These are phyloP conservation scores for Sisor rabdophorus DNA, from an alignment of 2,113 vertebrate species.

Conservation along the genomic window DNA sequence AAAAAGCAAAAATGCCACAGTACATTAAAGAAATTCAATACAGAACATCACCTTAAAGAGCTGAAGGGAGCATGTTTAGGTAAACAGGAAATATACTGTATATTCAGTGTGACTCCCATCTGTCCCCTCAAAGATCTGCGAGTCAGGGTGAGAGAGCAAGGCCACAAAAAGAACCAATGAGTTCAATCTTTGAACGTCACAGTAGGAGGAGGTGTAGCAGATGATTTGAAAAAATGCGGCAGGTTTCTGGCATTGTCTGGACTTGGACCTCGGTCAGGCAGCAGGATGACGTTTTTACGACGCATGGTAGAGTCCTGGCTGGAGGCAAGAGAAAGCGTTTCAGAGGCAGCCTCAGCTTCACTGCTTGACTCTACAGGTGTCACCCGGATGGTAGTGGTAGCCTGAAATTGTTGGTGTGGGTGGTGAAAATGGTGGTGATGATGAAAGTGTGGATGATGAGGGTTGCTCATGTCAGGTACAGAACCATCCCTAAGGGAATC, in stretches of 20 bases:
- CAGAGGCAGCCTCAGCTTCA: constrained; percentile 68
- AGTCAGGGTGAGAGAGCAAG: constrained; percentile 42
- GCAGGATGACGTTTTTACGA: constrained; percentile 89
- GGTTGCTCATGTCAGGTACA: constrained; percentile 61
- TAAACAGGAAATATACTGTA: constrained; percentile 3
- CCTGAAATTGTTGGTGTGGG: constrained; percentile 76
- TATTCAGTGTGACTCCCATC: constrained; percentile 26
- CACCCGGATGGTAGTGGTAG: constrained; percentile 81
- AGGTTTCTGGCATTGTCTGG: constrained; percentile 87
- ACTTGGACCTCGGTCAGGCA: constrained; percentile 89
- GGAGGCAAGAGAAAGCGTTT: constrained; percentile 83
- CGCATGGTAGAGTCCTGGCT: constrained; percentile 91
- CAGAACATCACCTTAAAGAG: constrained; percentile 20
- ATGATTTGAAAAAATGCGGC: constrained; percentile 90
- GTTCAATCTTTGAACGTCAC: constrained; percentile 83
- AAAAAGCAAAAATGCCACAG: constrained; percentile 22
- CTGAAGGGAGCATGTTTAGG: constrained; percentile 11
- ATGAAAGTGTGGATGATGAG: constrained; percentile 58
- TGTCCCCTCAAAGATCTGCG: constrained; percentile 11
- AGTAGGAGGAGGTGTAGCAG: constrained; percentile 70
- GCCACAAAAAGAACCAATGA: constrained; percentile 16
- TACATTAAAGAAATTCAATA: constrained; percentile 26
- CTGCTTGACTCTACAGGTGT: constrained; percentile 84
- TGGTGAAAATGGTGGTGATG: constrained; percentile 47
- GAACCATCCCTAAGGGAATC: constrained; percentile 84